Percentiles rank a stretch among this genome's conserved stretches.
Evolutionary conservation across 2,113 vertebrate genomes (phyloP).

Genomic region (Mola mola): DNA sequence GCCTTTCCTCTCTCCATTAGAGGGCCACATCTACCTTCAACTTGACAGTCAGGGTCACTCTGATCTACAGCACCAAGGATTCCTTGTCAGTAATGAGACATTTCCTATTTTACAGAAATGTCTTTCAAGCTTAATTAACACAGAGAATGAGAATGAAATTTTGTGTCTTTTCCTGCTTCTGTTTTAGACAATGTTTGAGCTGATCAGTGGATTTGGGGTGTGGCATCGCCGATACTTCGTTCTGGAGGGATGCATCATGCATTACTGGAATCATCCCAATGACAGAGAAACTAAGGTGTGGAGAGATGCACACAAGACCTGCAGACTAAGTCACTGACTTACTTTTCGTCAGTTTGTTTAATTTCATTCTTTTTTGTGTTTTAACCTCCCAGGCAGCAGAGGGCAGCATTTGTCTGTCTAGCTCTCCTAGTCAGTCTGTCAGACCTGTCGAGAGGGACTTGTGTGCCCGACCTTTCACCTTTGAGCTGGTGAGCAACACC

Average conservation of each 20-base stretch:
- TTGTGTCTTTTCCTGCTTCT: background rate
- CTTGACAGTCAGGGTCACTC: constrained; percentile 80
- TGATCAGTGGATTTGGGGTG: constrained; percentile 79
- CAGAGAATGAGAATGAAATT: background rate
- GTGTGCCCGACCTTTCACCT: constrained; percentile 84
- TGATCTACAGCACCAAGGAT: constrained; percentile 78
- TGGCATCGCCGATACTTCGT: constrained; percentile 83
- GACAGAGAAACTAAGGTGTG: constrained; percentile 78
- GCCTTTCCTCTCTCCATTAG: constrained; percentile 85
- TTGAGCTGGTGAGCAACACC: constrained; percentile 78
- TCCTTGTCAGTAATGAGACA: constrained; percentile 77
- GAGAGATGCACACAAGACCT: background rate
- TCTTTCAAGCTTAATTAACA: no score
- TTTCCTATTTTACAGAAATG: no score
- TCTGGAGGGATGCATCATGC: constrained; percentile 70
- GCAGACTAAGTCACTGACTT: background rate
- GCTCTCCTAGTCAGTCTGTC: constrained; percentile 68
- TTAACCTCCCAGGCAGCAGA: constrained; percentile 74
- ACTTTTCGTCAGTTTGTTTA: fast-evolving
- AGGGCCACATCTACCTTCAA: constrained; percentile 82
- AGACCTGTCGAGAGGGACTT: constrained; percentile 77
- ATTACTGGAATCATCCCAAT: constrained; percentile 83
- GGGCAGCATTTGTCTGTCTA: constrained; percentile 74
- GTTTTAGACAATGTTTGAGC: constrained; percentile 83
- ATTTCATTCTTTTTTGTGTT: background rate